A percentile compares a stretch with the other conserved stretches of the same genome.
Evolutionary conservation across 1,140 invertebrate genomes (phyloP).

Genomic region (Chironomus tepperi): DNA sequence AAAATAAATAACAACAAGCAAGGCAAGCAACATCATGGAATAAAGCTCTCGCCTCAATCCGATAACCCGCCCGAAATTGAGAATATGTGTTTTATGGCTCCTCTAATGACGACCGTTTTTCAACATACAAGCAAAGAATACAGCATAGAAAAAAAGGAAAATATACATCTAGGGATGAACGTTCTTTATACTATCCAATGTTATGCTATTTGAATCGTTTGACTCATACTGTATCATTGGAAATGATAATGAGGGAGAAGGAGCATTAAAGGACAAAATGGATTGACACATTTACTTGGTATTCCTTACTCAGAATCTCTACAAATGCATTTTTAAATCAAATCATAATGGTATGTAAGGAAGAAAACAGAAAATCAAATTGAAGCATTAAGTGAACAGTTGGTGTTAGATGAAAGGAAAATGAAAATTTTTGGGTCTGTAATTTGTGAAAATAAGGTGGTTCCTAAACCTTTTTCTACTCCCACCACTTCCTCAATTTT

Average conservation of each 20-base stretch:
- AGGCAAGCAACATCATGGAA: background rate
- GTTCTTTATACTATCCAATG: background rate
- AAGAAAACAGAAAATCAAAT: background rate
- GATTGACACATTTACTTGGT: background rate
- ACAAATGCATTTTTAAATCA: background rate
- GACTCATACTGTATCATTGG: background rate
- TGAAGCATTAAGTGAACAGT: background rate
- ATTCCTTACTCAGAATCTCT: background rate
- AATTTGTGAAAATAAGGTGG: background rate
- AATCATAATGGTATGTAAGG: too few relatives aligned
- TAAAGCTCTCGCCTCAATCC: background rate
- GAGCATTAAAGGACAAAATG: background rate
- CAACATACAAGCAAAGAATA: too few relatives aligned
- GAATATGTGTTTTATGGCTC: background rate
- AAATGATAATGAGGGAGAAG: background rate
- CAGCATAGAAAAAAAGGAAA: too few relatives aligned
- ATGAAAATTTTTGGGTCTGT: background rate
- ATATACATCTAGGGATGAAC: background rate
- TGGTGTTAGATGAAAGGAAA: too few relatives aligned
- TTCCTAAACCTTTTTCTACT: background rate
- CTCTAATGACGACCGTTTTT: slow-evolving; percentile 12
- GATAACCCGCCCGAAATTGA: slow-evolving; percentile 14
- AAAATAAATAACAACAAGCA: slow-evolving; percentile 22
- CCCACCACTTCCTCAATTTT: background rate
- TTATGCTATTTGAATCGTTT: background rate